Evolutionary conservation across 2,113 vertebrate genomes (phyloP).

Genomic region (Clarias macrocephalus): DNA sequence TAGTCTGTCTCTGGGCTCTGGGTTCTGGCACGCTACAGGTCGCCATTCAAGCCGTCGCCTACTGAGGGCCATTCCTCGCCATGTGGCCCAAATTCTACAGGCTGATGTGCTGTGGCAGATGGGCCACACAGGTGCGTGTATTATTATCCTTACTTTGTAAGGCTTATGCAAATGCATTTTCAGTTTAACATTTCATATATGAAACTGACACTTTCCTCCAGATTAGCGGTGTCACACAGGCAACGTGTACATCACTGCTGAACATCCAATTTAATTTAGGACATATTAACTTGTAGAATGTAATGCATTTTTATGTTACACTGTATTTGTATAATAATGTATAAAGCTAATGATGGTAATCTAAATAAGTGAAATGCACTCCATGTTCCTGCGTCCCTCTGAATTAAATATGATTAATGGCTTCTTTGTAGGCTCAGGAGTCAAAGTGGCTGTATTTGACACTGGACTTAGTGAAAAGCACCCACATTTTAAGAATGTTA

Average conservation of each 20-base stretch:
- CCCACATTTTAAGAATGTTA: constrained; percentile 98
- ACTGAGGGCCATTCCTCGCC: constrained; percentile 92
- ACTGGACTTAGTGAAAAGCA: constrained; percentile 97
- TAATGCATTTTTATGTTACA: too few species aligned
- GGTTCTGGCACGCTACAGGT: constrained; percentile 97
- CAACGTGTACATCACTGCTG: neutral
- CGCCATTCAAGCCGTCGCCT: constrained; percentile 92
- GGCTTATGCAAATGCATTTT: neutral
- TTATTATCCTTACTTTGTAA: neutral
- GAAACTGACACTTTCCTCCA: neutral
- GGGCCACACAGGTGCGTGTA: constrained; percentile 87
- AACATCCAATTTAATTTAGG: too few species aligned
- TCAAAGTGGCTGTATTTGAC: constrained; percentile 96
- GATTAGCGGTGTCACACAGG: neutral
- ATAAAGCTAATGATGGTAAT: too few species aligned
- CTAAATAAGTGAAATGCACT: too few species aligned
- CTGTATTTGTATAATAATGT: too few species aligned
- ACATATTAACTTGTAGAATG: too few species aligned
- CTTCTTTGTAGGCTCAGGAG: constrained; percentile 80
- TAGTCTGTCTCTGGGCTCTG: constrained; percentile 89
- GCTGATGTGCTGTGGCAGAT: constrained; percentile 98
- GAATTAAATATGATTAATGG: neutral
- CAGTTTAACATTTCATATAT: neutral
- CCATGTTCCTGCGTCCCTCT: too few species aligned
- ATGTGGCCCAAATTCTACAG: constrained; percentile 96